Conservation (phyloP, 1,140 invertebrate genomes). For the Bombus confusus region DNA sequence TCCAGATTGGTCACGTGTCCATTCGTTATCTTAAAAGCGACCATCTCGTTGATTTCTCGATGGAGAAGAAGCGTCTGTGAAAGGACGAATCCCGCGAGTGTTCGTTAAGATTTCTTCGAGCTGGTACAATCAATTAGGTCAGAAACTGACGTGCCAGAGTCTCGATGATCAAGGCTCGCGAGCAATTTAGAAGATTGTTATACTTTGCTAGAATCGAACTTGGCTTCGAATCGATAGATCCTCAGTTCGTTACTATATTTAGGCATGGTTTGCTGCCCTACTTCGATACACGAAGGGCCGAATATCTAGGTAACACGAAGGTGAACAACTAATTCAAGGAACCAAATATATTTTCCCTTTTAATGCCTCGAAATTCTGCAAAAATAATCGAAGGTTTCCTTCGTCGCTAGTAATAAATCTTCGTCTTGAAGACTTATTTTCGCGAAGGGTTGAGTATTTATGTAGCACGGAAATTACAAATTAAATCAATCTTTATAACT, state of each 20-base stretch:
- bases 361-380: neutral
- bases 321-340: neutral
- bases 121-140: constrained; percentile 13
- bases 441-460: too few relatives aligned
- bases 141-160: neutral
- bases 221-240: constrained; percentile 30
- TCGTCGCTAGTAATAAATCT: neutral
- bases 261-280: constrained; percentile 5
- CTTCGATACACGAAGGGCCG: neutral
- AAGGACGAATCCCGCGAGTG: neutral
- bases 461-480: neutral
- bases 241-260: neutral
- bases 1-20: neutral
- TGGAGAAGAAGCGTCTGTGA: neutral
- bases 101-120: neutral
- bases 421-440: neutral
- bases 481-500: neutral
- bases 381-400: neutral
- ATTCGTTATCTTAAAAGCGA: constrained; percentile 14
- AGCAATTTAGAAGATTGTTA: constrained; percentile 6
- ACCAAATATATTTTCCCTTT: neutral
- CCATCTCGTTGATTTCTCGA: neutral
- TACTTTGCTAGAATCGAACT: neutral
- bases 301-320: neutral
- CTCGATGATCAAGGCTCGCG: neutral